Evolutionary conservation across 2,113 vertebrate species (phyloP).

Genomic region (Apus apus): DNA sequence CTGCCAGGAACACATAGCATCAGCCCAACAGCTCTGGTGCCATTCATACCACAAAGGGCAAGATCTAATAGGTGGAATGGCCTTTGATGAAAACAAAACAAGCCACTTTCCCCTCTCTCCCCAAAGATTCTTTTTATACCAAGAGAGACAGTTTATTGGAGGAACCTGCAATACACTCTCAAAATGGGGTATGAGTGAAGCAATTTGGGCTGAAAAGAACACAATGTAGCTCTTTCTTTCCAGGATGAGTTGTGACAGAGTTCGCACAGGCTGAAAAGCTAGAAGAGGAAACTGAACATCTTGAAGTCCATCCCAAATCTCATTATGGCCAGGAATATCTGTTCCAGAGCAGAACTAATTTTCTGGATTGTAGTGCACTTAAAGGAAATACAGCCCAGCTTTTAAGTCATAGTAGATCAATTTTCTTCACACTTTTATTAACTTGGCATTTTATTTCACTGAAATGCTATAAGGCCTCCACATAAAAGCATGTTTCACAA

Average conservation of each 20-base stretch:
- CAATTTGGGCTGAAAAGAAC: not conserved
- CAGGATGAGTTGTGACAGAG: not conserved
- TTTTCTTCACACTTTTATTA: constrained; percentile 12
- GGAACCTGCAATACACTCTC: not conserved
- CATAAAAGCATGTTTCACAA: not conserved
- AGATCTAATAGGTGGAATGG: not conserved
- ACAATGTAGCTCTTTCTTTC: not conserved
- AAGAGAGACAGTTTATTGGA: not conserved
- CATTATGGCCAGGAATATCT: not conserved
- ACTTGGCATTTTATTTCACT: constrained; percentile 10
- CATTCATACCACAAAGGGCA: not conserved
- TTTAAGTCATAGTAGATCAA: not conserved
- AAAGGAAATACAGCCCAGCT: not conserved
- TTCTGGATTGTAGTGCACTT: not conserved
- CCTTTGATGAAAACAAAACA: not conserved
- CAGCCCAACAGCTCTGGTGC: not conserved
- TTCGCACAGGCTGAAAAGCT: not conserved
- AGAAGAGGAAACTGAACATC: not conserved
- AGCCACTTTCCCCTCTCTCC: not conserved
- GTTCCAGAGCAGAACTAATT: not conserved
- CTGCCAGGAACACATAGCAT: not conserved
- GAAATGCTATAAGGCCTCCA: not conserved
- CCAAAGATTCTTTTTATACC: not conserved
- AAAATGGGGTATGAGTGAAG: not conserved
- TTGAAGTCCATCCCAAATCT: not conserved